A percentile compares a stretch with the other conserved stretches of the same genome.
Conservation (phyloP, 2,888 invertebrate species). For the Tinea pellionella region DNA sequence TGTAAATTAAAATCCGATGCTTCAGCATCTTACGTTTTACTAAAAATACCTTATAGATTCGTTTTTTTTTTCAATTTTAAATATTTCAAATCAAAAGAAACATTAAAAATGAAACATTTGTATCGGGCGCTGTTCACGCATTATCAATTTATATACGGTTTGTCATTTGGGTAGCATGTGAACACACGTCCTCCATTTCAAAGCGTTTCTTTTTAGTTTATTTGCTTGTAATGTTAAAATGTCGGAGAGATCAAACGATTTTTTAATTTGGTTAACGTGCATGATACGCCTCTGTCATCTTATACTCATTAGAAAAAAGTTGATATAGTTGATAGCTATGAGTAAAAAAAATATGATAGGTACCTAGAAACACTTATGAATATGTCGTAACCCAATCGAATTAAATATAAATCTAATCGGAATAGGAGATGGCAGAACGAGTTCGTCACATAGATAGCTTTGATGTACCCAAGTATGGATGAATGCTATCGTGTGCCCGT, state of each 20-base stretch:
- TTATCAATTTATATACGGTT: conserved; percentile 58
- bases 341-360: background rate
- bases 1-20: no score
- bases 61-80: no score
- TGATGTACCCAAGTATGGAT: no score
- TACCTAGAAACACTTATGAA: background rate
- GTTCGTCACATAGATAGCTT: no score
- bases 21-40: no score
- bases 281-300: conserved; percentile 22
- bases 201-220: conserved; percentile 21
- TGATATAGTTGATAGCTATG: background rate
- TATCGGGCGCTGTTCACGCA: conserved; percentile 21
- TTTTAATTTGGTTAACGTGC: conserved; percentile 62
- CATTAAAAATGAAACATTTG: background rate
- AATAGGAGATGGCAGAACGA: no score
- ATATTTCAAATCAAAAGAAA: background rate
- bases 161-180: conserved; percentile 49
- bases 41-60: no score
- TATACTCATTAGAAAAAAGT: background rate
- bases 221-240: conserved; percentile 52
- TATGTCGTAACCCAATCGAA: no score
- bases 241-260: conserved; percentile 58
- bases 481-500: no score
- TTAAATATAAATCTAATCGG: no score
- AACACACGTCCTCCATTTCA: conserved; percentile 49